Evolutionary conservation across 1,140 invertebrate species (phyloP), one percentile per base, ranked within the genome.

Genomic region (Habropoda laboriosa): DNA sequence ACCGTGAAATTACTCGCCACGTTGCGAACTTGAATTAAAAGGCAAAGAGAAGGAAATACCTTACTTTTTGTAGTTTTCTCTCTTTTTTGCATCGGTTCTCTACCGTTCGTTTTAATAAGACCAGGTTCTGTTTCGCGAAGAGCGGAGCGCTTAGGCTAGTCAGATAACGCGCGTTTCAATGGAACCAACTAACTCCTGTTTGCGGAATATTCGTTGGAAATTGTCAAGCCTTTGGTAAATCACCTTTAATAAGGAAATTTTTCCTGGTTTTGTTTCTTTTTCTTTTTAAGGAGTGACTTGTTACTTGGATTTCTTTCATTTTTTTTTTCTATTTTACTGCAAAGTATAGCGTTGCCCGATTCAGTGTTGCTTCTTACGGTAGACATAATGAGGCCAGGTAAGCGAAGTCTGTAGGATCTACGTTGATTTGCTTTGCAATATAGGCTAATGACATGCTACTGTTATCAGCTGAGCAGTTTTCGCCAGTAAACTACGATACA

Each of bases 1-100:
- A 57, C 58, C 72, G 55, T 77, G 80, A 81, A 82, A 82, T 83
- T 83, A 68, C 74, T 80, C 30, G 67, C 32, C 27, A 45, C 47
- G n/a, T 35, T 42, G 18, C 35, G 67, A 67, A 42, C 53, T 35
- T 3, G 49, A 63, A 16, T 40, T 66, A 42, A 24, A 63, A 71
- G 40, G 45, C 24, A 61, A 72, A 66, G 58, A 42, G 21, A 21
- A 2, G 18, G 38, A 21, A 38, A 38, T 57, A 68, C 40, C 38
- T 55, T 42, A 35, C 21, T 21, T 24, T 42, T 21, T 8, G 18
- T n/a, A 3, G 8, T 16, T 21, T n/a, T 8, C 7, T 72, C 12
- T 24, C 21, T 38, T 10, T 16, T 24, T n/a, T 24, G 3, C 21
- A 38, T 32, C 7, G 27, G 3, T 53, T 27, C 55, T n/a, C 30